Conservation (phyloP, 2,113 vertebrate genomes). For the Coptodon rendalli region DNA sequence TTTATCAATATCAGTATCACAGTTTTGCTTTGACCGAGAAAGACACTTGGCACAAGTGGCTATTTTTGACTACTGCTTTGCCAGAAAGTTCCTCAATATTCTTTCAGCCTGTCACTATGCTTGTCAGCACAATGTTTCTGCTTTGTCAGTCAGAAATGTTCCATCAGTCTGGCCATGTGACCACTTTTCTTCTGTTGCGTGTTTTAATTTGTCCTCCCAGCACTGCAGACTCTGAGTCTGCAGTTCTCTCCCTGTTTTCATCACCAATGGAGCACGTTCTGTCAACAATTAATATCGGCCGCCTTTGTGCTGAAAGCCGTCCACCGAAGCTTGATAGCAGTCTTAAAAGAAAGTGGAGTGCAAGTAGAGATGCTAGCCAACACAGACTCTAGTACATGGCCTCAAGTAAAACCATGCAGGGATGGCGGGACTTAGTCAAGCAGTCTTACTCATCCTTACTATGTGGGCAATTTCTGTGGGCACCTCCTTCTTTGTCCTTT, state of each 20-base stretch:
- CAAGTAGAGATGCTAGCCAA: background rate
- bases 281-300: background rate
- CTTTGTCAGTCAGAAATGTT: slow-evolving; percentile 42
- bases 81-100: slow-evolving; percentile 22
- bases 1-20: background rate
- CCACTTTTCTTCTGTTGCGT: background rate
- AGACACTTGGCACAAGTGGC: background rate
- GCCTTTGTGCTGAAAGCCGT: background rate
- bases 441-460: slow-evolving; percentile 5
- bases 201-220: background rate
- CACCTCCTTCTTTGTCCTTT: background rate
- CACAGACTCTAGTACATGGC: background rate
- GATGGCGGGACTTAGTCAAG: background rate
- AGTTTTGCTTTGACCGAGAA: background rate
- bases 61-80: background rate
- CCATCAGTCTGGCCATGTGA: background rate
- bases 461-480: slow-evolving; percentile 11
- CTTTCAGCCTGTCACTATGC: slow-evolving; percentile 2
- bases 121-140: slow-evolving; percentile 49
- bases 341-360: background rate
- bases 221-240: background rate
- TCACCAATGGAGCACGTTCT: background rate
- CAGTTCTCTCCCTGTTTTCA: background rate
- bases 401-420: background rate
- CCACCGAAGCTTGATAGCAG: background rate